A percentile compares a stretch with the other conserved stretches of the same genome.
Conservation (phyloP, 2,888 invertebrate species). For the Horisme vitalbata region DNA sequence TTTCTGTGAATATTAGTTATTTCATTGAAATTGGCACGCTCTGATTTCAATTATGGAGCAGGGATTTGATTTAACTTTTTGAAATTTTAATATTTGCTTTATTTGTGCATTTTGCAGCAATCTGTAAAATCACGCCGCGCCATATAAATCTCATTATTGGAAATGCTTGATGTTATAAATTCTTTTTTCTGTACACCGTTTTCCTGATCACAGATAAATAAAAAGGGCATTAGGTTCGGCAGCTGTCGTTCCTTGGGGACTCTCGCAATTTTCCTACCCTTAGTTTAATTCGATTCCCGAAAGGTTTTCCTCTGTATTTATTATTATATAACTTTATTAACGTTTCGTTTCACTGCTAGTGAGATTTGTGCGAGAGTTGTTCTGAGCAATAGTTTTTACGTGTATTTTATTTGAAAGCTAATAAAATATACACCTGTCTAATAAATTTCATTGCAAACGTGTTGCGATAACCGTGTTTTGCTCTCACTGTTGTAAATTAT, state of each 20-base stretch:
- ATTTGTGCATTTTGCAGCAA: too few relatives aligned
- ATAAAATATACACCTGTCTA: slow-evolving; percentile 65
- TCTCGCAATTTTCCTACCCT: slow-evolving; percentile 79
- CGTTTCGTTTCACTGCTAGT: slow-evolving; percentile 66
- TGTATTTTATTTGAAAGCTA: slow-evolving; percentile 57
- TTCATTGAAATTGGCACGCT: slow-evolving; percentile 51
- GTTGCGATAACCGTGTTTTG: slow-evolving; percentile 54
- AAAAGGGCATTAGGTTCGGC: slow-evolving; percentile 73
- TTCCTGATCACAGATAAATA: slow-evolving; percentile 77
- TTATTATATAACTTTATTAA: slow-evolving; percentile 80
- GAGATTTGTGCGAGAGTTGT: slow-evolving; percentile 62
- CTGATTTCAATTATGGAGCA: slow-evolving; percentile 24
- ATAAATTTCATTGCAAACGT: slow-evolving; percentile 57
- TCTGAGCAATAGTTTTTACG: slow-evolving; percentile 60
- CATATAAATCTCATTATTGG: slow-evolving; percentile 27
- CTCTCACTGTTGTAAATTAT: slow-evolving; percentile 51
- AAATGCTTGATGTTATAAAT: slow-evolving; percentile 38
- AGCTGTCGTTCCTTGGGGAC: slow-evolving; percentile 79
- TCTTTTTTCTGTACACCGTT: slow-evolving; percentile 52
- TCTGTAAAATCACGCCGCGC: slow-evolving; percentile 21
- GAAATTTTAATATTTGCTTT: too few relatives aligned
- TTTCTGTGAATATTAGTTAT: slow-evolving; percentile 48
- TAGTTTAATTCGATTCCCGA: slow-evolving; percentile 78
- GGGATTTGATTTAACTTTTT: too few relatives aligned
- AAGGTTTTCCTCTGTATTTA: slow-evolving; percentile 78